Percentiles rank a stretch among this genome's conserved stretches.
These are phyloP conservation scores for Heliconius aoede DNA, from an alignment of 2,888 invertebrate species.

Conservation along the genomic window DNA sequence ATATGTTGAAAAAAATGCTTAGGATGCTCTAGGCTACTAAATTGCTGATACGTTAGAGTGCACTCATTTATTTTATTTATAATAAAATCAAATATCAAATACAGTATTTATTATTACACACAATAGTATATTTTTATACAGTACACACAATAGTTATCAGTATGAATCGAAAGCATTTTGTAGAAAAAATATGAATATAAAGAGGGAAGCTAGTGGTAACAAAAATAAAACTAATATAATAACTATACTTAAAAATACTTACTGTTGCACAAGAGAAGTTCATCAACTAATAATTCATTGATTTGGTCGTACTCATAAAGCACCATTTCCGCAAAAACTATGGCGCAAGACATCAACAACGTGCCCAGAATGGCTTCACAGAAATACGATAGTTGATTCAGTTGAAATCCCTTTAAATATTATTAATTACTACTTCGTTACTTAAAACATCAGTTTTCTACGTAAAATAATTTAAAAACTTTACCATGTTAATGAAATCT, in stretches of 20 bases:
- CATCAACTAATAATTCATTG: constrained; percentile 6
- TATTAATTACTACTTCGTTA: not conserved
- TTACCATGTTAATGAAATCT: not conserved
- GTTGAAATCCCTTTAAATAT: constrained; percentile 22
- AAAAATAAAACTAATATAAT: too few species aligned
- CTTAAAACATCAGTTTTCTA: not conserved
- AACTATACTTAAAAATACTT: not conserved
- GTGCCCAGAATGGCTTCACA: constrained; percentile 12
- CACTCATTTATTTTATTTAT: too few species aligned
- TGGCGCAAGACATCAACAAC: not conserved
- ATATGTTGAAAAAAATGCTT: too few species aligned
- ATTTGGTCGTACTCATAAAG: constrained; percentile 11
- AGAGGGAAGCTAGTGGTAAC: too few species aligned
- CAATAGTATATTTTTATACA: too few species aligned
- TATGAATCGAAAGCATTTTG: too few species aligned
- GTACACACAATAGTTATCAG: too few species aligned
- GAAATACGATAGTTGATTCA: constrained; percentile 6
- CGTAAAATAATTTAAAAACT: not conserved
- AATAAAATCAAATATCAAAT: too few species aligned
- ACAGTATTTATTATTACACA: too few species aligned
- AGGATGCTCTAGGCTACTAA: too few species aligned
- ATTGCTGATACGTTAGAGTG: too few species aligned
- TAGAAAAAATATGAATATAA: too few species aligned
- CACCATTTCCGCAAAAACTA: constrained; percentile 15
- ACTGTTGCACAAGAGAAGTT: constrained; percentile 1